Evolutionary conservation across 2,888 invertebrate genomes (phyloP), one percentile per base, ranked within the genome.

Genomic region (Eupithecia subumbrata): DNA sequence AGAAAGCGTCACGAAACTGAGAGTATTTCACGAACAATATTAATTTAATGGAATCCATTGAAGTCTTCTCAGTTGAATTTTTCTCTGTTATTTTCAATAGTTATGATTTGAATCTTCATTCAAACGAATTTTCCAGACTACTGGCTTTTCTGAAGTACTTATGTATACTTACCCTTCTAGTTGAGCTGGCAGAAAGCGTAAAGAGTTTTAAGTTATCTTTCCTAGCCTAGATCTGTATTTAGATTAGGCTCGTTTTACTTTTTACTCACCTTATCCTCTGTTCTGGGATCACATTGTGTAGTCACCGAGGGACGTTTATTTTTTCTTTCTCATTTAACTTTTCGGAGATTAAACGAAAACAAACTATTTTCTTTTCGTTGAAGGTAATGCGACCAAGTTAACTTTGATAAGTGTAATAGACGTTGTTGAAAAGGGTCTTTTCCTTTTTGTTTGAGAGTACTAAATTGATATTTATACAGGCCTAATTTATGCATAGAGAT

Each of bases 161-260:
- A 71, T n/a, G n/a, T n/a, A n/a, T 45, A 71, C 74, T 14, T 7
- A 60, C 52, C n/a, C 43, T 67, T 68, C 43, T 71, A 68, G 70
- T 71, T 66, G 25, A 60, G 48, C 18, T 45, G 64, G 56, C 30
- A 74, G 72, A 45, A 73, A 60, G 74, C 69, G 67, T 73, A 78
- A 71, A 76, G 76, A 77, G 74, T 76, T 76, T 76, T 63, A 73
- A 70, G 73, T 63, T 76, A 79, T 81, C 79, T 79, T 67, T 52
- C 22, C 66, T 67, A 70, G 45, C 67, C 78, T 78, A 81, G 79
- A 81, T 81, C 79, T 81, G 69, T 77, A 80, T 80, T 81, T 73
- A 79, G 81, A 81, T 81, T 68, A 70, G 75, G 40, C 72, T 73
- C 71, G 71, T 72, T 67, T 75, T 56, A 76, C 78, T 78, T 79